phyloP scores from a whole-genome alignment of 2,113 vertebrate genomes.

The Potamarius usumacintae region DNA sequence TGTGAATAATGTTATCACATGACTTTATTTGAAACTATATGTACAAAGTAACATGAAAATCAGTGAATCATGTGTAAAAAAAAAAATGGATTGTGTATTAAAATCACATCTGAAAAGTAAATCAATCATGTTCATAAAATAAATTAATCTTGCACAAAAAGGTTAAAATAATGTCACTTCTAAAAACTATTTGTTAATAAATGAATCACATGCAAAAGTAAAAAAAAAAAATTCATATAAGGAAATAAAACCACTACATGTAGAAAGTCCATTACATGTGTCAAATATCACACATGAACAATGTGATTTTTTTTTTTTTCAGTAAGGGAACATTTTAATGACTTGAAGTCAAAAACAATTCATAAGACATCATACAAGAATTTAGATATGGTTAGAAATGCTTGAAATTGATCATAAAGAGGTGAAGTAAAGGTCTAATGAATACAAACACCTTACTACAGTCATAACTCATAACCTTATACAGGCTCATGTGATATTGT shows the following conservation, averaged over 20 bases:
- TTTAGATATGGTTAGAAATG: not conserved
- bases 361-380: not conserved
- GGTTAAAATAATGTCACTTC: not conserved
- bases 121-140: no score
- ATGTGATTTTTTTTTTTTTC: not conserved
- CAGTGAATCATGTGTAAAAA: not conserved
- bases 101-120: no score
- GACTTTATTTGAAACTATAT: not conserved
- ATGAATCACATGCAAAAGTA: not conserved
- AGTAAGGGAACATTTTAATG: not conserved
- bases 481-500: not conserved
- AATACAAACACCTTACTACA: not conserved
- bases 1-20: not conserved
- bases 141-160: not conserved
- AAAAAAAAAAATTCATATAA: not conserved
- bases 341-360: not conserved
- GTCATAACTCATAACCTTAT: not conserved
- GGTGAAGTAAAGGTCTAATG: not conserved
- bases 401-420: not conserved
- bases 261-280: not conserved
- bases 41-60: not conserved
- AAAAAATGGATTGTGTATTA: not conserved
- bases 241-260: not conserved
- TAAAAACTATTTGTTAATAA: not conserved
- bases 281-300: not conserved